Evolutionary conservation across 2,797 vertebrate species (phyloP).

Genomic region (Sebastes oblongus): DNA sequence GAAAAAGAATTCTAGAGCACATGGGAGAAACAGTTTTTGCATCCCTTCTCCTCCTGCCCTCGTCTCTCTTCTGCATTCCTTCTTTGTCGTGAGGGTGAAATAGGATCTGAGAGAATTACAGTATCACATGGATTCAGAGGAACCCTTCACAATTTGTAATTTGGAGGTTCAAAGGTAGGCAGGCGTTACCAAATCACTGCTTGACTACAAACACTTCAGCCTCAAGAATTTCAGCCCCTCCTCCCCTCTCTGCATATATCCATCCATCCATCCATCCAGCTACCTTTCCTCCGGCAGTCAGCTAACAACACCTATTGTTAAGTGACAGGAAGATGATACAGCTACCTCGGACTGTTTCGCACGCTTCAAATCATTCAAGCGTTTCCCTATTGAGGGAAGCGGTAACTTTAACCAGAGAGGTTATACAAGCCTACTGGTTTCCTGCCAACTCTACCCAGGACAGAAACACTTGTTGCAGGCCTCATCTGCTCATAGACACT

Average conservation of each 20-base stretch:
- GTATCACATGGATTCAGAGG: slow-evolving; percentile 42
- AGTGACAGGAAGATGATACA: slow-evolving; percentile 50
- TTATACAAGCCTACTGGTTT: slow-evolving; percentile 3
- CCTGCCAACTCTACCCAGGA: slow-evolving; percentile 7
- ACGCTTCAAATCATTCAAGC: slow-evolving; percentile 28
- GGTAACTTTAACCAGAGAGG: slow-evolving; percentile 26
- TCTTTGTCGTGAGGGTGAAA: slow-evolving; percentile 48
- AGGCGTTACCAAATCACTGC: slow-evolving; percentile 40
- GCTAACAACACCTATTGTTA: slow-evolving; percentile 64
- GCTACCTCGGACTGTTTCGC: slow-evolving; percentile 25
- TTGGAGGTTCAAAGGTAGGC: slow-evolving; percentile 51
- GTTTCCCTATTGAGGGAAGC: slow-evolving; percentile 6
- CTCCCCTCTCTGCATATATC: slow-evolving; percentile 14
- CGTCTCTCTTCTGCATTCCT: slow-evolving; percentile 34
- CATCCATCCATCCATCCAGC: slow-evolving; percentile 30
- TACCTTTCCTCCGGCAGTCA: slow-evolving; percentile 38
- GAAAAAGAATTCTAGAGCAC: slow-evolving; percentile 23
- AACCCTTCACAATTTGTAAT: slow-evolving; percentile 37
- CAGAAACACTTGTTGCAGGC: neutral
- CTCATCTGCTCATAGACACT: neutral
- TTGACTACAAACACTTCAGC: slow-evolving; percentile 49
- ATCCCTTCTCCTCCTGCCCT: slow-evolving; percentile 15
- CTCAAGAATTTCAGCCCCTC: slow-evolving; percentile 40
- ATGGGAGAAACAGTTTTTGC: slow-evolving; percentile 19
- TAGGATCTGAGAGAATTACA: slow-evolving; percentile 54